These are phyloP conservation scores for Bellardia bayeri DNA, from an alignment of 2,888 invertebrate species.

Conservation along the genomic window DNA sequence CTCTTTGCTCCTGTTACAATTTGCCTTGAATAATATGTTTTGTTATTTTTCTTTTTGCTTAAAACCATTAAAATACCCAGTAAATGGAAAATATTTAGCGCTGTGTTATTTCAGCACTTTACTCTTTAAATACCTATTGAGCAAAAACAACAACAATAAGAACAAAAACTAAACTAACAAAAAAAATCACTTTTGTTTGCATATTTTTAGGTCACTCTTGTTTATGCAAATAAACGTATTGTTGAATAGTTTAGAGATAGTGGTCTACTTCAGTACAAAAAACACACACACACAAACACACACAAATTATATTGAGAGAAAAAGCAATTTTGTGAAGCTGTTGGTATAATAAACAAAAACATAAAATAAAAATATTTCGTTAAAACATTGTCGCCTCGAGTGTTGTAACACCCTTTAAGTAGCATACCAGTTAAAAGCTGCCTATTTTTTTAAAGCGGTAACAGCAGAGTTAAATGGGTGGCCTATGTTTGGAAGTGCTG, in stretches of 20 bases:
- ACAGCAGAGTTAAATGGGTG: conserved; percentile 20
- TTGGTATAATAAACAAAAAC: conserved; percentile 14
- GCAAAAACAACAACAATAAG: background rate
- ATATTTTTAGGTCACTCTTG: conserved; percentile 71
- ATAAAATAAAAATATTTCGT: conserved; percentile 39
- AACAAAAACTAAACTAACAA: background rate
- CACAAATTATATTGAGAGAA: too few relatives aligned
- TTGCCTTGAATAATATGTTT: background rate
- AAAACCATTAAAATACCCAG: background rate
- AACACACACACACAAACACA: background rate
- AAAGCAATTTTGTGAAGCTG: conserved; percentile 31
- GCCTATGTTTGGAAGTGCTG: conserved; percentile 18
- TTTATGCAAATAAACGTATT: conserved; percentile 69
- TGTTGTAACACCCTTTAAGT: conserved; percentile 66
- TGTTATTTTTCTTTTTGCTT: background rate
- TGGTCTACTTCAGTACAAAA: conserved; percentile 33
- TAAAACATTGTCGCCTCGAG: conserved; percentile 64
- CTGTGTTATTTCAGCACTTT: conserved; percentile 33
- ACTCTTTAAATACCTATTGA: conserved; percentile 28
- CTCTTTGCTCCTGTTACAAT: background rate
- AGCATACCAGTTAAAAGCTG: conserved; percentile 30
- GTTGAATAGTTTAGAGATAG: conserved; percentile 57
- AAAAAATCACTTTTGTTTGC: conserved; percentile 64
- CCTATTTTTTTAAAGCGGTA: background rate
- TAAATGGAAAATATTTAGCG: conserved; percentile 17